phyloP scores from a whole-genome alignment of 2,113 vertebrate genomes.

The Candoia aspera region DNA sequence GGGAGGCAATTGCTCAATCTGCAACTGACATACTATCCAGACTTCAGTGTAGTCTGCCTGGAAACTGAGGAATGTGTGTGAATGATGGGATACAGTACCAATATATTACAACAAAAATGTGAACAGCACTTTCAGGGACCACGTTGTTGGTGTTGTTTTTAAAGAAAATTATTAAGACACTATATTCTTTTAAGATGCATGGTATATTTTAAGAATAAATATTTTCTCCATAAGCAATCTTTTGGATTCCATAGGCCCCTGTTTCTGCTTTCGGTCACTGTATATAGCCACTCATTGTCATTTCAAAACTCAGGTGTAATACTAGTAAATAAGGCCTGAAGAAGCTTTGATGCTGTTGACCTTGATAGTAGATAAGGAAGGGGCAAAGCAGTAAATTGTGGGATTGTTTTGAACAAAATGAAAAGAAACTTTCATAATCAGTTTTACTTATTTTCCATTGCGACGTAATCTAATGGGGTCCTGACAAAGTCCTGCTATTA shows the following conservation, averaged over 20 bases:
- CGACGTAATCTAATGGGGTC: background rate
- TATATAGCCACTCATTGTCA: background rate
- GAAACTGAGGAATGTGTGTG: background rate
- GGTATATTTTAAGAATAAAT: background rate
- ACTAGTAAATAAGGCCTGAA: slow-evolving; percentile 5
- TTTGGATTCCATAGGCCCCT: background rate
- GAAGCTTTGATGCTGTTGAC: background rate
- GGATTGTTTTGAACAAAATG: background rate
- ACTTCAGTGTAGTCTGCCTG: background rate
- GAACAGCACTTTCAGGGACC: background rate
- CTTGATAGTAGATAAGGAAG: background rate
- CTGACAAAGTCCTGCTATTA: background rate
- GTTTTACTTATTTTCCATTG: background rate
- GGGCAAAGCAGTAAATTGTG: background rate
- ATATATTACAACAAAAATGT: background rate
- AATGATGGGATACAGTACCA: background rate
- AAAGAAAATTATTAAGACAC: background rate
- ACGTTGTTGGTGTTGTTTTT: background rate
- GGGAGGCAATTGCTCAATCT: background rate
- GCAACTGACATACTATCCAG: background rate
- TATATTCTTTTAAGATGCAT: background rate
- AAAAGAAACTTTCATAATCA: background rate
- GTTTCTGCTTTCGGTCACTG: too few relatives aligned
- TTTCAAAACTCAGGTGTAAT: too few relatives aligned
- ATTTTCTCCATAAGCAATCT: background rate